Conservation (phyloP, 2,113 vertebrate genomes). For the Chionodraco myersi region DNA sequence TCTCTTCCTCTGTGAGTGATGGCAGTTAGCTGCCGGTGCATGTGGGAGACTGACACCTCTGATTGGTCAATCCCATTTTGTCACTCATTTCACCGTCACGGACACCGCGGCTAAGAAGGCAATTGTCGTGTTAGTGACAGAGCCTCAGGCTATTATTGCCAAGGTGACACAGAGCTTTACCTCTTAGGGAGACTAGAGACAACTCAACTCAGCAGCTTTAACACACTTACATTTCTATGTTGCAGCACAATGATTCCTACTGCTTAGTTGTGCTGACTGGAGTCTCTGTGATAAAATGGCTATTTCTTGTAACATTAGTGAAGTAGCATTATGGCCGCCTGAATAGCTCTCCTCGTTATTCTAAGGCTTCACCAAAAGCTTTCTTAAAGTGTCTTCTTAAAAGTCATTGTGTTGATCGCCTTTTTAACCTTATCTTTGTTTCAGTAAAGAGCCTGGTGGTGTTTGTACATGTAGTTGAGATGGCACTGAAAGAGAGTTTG, state of each 20-base stretch:
- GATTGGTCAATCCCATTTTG: conserved; percentile 72
- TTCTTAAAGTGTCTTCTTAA: conserved; percentile 5
- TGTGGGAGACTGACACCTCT: conserved; percentile 65
- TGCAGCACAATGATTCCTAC: conserved; percentile 19
- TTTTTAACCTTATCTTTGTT: conserved; percentile 3
- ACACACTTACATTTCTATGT: conserved; percentile 53
- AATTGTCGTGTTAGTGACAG: conserved; percentile 41
- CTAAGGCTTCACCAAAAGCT: conserved; percentile 5
- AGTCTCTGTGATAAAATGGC: conserved; percentile 33
- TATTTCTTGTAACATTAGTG: conserved; percentile 44
- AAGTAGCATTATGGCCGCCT: conserved; percentile 12
- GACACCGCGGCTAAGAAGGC: conserved; percentile 44
- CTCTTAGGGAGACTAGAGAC: conserved; percentile 45
- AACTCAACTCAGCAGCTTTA: conserved; percentile 38
- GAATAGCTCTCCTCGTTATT: not conserved
- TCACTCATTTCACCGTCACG: conserved; percentile 59
- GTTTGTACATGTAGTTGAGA: not conserved
- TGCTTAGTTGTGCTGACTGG: conserved; percentile 13
- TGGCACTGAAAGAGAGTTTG: not conserved
- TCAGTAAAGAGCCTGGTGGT: not conserved
- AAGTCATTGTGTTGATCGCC: not conserved
- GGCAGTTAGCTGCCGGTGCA: conserved; percentile 48
- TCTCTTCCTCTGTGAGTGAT: conserved; percentile 29
- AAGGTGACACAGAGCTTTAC: conserved; percentile 52
- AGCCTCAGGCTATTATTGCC: conserved; percentile 63